phyloP scores from a whole-genome alignment of 2,113 vertebrate species.

The Pollachius pollachius region DNA sequence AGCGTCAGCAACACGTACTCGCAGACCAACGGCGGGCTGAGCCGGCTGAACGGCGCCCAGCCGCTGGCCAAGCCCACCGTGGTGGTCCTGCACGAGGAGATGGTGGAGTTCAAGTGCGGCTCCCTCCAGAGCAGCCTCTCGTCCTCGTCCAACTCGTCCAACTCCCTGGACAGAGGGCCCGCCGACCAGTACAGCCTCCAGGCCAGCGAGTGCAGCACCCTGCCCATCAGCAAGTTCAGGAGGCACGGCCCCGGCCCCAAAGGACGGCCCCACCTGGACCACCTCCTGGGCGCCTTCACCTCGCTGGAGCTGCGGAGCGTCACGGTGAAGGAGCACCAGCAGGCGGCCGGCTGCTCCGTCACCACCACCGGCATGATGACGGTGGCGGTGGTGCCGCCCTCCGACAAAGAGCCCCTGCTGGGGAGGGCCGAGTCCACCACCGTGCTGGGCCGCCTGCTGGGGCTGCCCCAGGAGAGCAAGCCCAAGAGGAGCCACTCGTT shows the following conservation, averaged over 20 bases:
- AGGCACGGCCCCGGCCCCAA: constrained; percentile 75
- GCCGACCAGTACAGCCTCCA: constrained; percentile 78
- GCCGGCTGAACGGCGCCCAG: constrained; percentile 76
- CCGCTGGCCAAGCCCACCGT: constrained; percentile 79
- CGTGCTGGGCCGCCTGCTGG: constrained; percentile 82
- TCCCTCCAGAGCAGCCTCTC: constrained; percentile 86
- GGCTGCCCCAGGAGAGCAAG: constrained; percentile 87
- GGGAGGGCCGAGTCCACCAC: constrained; percentile 77
- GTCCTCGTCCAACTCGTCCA: constrained; percentile 83
- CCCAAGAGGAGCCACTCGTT: constrained; percentile 96
- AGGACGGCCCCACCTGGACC: constrained; percentile 86
- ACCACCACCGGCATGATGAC: constrained; percentile 41
- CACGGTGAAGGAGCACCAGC: constrained; percentile 73
- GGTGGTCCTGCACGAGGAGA: constrained; percentile 85
- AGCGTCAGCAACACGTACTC: constrained; percentile 87
- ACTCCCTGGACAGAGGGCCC: constrained; percentile 80
- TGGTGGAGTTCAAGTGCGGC: constrained; percentile 86
- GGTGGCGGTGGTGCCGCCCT: constrained; percentile 74
- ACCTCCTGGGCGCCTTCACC: constrained; percentile 92
- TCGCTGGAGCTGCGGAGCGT: constrained; percentile 89
- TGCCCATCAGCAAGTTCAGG: constrained; percentile 87
- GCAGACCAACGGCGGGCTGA: constrained; percentile 84
- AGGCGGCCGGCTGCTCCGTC: constrained; percentile 34
- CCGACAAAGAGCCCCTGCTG: constrained; percentile 92
- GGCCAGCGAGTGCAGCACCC: constrained; percentile 76